Conservation (phyloP, 2,113 vertebrate genomes). For the Callochromis pleurospilus region DNA sequence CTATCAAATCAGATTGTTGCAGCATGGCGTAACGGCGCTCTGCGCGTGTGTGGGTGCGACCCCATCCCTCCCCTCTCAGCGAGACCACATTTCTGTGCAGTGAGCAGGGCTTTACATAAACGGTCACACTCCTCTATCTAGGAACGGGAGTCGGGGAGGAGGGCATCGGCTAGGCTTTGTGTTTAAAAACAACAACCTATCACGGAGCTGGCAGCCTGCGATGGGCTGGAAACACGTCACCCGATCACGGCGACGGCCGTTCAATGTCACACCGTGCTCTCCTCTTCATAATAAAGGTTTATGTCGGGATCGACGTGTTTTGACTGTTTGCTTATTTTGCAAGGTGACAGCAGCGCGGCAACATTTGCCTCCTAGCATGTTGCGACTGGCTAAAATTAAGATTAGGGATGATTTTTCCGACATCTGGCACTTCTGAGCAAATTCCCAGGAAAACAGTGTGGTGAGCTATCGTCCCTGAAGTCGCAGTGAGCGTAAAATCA, state of each 20-base stretch:
- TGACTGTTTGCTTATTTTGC: not conserved
- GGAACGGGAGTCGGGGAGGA: conserved; percentile 15
- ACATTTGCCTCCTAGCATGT: not conserved
- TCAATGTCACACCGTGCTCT: not conserved
- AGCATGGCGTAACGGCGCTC: conserved; percentile 41
- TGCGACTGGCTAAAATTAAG: not conserved
- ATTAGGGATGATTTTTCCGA: not conserved
- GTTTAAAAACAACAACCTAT: not conserved
- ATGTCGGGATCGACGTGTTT: not conserved
- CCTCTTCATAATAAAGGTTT: not conserved
- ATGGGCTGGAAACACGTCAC: not conserved
- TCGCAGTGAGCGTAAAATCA: not conserved
- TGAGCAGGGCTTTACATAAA: conserved; percentile 52
- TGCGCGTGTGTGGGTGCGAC: not conserved
- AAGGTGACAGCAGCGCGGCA: not conserved
- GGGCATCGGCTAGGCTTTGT: not conserved
- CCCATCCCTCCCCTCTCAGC: not conserved
- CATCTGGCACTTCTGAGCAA: not conserved
- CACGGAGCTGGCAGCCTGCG: not conserved
- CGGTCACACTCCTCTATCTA: conserved; percentile 23
- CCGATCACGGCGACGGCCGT: not conserved
- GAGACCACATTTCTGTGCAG: conserved; percentile 40
- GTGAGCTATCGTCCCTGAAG: not conserved
- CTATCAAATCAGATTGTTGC: conserved; percentile 64
- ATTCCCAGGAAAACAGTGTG: not conserved